Evolutionary conservation across 2,888 invertebrate genomes (phyloP), one percentile per base, ranked within the genome.

Genomic region (Gonocerus acuteangulatus): DNA sequence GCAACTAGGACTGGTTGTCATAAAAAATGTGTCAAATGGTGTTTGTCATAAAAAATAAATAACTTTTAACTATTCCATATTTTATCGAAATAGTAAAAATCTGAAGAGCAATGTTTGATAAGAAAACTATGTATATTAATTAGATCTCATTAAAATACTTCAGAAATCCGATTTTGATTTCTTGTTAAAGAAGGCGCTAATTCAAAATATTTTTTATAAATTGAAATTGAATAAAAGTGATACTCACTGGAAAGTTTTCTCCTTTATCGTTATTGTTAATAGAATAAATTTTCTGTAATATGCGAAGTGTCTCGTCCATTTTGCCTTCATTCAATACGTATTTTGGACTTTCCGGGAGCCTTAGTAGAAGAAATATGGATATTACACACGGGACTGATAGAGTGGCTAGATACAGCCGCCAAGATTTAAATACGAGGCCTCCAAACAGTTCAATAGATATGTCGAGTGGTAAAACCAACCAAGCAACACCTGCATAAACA

Each of bases 231-330:
- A n/a, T n/a, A n/a, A n/a, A n/a, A n/a, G n/a, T n/a, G n/a, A n/a
- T 48, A 60, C 60, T 49, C 42, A 60, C 60, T 16, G 60, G 60
- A 11, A n/a, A 60, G 13, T 48, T 39, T 16, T 60, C 49, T 39
- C 49, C 49, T 2, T 32, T 39, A 16, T 48, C 34, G 13, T 39
- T 49, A 2, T 60, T 7, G 23, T 60, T 60, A 2, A 39, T 11
- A 22, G 60, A 34, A 42, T 49, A 60, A 13, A 60, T 42, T 2
- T 1, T 42, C 21, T 42, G 22, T 9, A 60, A 42, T 11, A 60
- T 34, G 19, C 49, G 34, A 7, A 60, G 42, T 9, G 60, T 51
- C 42, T 21, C 49, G 4, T 48, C 51, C n/a, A 13, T 4, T 11
- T 42, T 34, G 16, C 51, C 60, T 19, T 60, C 21, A 7, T 23